Conservation (phyloP, 2,888 invertebrate species). For the Ophraella communa region DNA sequence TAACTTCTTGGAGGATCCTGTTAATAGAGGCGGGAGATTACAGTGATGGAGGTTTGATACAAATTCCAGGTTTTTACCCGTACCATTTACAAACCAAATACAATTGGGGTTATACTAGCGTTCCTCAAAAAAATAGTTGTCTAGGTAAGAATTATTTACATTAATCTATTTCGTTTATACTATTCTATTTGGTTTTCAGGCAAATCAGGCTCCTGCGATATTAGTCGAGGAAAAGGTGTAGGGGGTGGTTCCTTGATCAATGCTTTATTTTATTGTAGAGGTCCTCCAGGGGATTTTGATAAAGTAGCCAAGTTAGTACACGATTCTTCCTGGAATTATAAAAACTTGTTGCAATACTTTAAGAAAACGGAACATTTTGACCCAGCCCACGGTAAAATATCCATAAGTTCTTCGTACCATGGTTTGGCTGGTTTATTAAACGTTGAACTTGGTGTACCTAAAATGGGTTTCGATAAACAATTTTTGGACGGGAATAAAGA, state of each 20-base stretch:
- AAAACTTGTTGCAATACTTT: background rate
- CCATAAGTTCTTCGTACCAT: slow-evolving; percentile 7
- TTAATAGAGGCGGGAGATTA: slow-evolving; percentile 2
- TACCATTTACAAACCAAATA: background rate
- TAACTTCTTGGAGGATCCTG: slow-evolving; percentile 9
- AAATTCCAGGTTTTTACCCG: background rate
- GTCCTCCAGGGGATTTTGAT: background rate
- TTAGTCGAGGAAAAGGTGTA: background rate
- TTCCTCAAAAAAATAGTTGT: background rate
- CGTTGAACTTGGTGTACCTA: slow-evolving; percentile 24
- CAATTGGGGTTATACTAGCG: background rate
- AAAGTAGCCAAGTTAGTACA: background rate
- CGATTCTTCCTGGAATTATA: background rate
- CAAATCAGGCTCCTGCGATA: background rate
- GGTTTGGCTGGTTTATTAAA: slow-evolving; percentile 25
- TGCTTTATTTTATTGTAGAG: background rate
- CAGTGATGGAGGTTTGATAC: background rate
- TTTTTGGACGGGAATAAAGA: slow-evolving; percentile 59
- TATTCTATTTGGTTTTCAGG: background rate
- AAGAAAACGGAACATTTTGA: background rate
- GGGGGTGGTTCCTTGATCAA: background rate
- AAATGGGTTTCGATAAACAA: background rate
- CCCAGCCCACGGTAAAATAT: background rate
- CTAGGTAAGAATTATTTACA: slow-evolving; percentile 4
- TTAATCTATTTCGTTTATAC: too few relatives aligned